A percentile compares a stretch with the other conserved stretches of the same genome.
phyloP scores from a whole-genome alignment of 2,113 vertebrate genomes.

The Dasyprocta punctata region DNA sequence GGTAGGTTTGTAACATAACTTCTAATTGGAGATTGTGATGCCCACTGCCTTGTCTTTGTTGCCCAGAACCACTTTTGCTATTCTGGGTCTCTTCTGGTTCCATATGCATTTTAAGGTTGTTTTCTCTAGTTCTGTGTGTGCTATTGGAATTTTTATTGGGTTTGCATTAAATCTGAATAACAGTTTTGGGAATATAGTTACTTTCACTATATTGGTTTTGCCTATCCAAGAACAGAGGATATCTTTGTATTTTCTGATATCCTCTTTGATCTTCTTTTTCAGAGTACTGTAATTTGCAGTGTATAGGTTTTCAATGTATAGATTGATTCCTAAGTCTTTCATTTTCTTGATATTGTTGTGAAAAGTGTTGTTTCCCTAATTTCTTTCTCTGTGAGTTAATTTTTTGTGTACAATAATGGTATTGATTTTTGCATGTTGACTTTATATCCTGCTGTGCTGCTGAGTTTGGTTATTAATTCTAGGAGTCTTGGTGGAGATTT shows the following conservation, averaged over 20 bases:
- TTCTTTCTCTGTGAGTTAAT: background rate
- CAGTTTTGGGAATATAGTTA: background rate
- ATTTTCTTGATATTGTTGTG: background rate
- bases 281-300: background rate
- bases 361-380: background rate
- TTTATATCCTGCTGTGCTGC: background rate
- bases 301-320: background rate
- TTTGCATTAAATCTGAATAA: background rate
- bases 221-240: background rate
- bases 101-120: background rate
- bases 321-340: background rate
- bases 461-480: background rate
- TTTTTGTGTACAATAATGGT: background rate
- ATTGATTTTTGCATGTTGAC: background rate
- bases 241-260: background rate
- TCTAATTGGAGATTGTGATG: background rate
- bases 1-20: background rate
- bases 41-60: background rate
- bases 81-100: background rate
- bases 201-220: background rate
- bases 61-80: background rate
- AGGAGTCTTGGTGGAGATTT: background rate
- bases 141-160: background rate
- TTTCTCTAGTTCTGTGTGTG: background rate
- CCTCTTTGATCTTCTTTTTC: background rate